A percentile compares a stretch with the other conserved stretches of the same genome.
Evolutionary conservation across 2,797 vertebrate species (phyloP).

Genomic region (Pangasius larnaudii): DNA sequence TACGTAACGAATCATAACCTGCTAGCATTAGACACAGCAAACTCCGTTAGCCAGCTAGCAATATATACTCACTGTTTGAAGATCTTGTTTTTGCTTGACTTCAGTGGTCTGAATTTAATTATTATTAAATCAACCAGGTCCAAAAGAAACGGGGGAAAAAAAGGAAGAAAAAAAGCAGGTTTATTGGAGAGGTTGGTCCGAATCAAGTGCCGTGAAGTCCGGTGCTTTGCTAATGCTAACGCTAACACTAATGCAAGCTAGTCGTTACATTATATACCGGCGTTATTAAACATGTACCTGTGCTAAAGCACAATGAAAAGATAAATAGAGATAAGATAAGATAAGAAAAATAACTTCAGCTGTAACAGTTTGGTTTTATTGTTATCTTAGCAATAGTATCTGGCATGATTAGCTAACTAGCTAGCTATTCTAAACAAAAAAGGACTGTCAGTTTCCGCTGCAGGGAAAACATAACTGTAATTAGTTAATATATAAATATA

Average conservation of each 20-base stretch:
- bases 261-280: neutral
- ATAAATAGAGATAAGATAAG: neutral
- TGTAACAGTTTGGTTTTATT: neutral
- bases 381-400: neutral
- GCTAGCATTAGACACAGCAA: neutral
- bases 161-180: neutral
- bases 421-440: neutral
- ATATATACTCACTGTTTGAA: constrained; percentile 11
- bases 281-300: neutral
- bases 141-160: neutral
- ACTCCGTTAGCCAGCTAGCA: neutral
- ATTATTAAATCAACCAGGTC: neutral
- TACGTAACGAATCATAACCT: neutral
- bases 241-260: neutral
- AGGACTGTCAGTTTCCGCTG: neutral
- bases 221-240: constrained; percentile 1
- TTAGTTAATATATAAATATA: neutral
- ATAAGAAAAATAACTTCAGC: neutral
- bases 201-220: neutral
- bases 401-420: neutral
- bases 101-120: neutral
- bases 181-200: neutral
- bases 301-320: neutral
- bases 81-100: neutral
- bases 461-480: no score